Evolutionary conservation across 2,888 invertebrate genomes (phyloP), one percentile per base, ranked within the genome.

Genomic region (Kuschelorhynchus macadamiae): DNA sequence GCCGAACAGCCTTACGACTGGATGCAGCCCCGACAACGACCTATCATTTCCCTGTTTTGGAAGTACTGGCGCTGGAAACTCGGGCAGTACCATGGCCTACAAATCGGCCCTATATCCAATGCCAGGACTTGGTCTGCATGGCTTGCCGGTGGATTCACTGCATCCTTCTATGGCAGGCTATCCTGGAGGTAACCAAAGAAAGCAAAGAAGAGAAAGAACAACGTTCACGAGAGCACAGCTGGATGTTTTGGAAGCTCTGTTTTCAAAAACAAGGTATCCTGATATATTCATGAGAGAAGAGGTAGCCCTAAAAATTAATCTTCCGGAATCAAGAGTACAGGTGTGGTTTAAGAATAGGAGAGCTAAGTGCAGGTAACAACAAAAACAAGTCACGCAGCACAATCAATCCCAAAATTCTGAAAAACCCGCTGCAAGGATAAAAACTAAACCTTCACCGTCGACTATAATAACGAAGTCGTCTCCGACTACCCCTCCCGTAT

Each of bases 301-400:
- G 5, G 9, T 30, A 9, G 30, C 30, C 5, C 30, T 7, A 30
- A 30, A 30, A 30, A 30, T 30, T 7, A 30, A 30, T 30, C 9
- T 30, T 4, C 30, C 30, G 5, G 30, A 30, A 9, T 30, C 30
- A 30, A 4, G 30, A 9, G 30, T 30, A 7, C 30, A 36, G 36
- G 36, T 36, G 12, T 12, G 36, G 36, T 36, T 91, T 83, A 91
- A 91, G 81, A 91, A 91, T 80, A 85, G 91, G 42, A 82, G 91
- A 69, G 91, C 91, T 60, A 91, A 91, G 82, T 90, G 90, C 75
- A 85, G 91, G 57, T 90, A 91, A 78, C 89, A 89, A 78, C 88
- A 85, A 72, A 87, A 87, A 74, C 86, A 86, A 78, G 85, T 84
- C 71, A 83, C 83, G 72, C 84, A 85, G 68, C 77, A 77, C 63